These are phyloP conservation scores for Bostrychus sinensis DNA, from an alignment of 2,113 vertebrate species.

Conservation along the genomic window DNA sequence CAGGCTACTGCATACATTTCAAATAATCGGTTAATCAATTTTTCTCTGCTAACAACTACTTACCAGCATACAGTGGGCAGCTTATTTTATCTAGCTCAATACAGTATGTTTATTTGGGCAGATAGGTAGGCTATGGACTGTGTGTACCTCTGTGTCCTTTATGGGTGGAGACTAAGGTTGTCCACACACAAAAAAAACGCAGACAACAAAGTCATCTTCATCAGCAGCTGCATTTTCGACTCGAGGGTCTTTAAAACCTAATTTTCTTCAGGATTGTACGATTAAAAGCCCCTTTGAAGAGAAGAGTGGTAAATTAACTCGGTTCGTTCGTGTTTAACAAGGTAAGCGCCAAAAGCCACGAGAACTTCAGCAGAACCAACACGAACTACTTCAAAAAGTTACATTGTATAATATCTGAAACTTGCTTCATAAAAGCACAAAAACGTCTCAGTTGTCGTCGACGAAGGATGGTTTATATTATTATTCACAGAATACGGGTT, in stretches of 20 bases:
- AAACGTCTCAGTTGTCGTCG: neutral
- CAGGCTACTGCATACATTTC: too few species aligned
- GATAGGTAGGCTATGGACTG: conserved; percentile 8
- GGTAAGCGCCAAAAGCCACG: conserved; percentile 44
- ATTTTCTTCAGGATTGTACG: neutral
- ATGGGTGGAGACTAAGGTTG: conserved; percentile 66
- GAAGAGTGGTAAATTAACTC: neutral
- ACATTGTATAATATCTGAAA: neutral
- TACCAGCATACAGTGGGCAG: too few species aligned
- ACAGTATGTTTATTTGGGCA: neutral
- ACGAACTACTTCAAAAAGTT: conserved; percentile 5
- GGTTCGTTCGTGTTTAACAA: neutral
- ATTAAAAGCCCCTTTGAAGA: neutral
- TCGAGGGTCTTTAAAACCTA: neutral
- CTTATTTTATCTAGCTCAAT: too few species aligned
- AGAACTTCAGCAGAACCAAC: conserved; percentile 29
- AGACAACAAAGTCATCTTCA: conserved; percentile 21
- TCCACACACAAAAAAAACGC: conserved; percentile 42
- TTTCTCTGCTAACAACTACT: too few species aligned
- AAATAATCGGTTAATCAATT: too few species aligned
- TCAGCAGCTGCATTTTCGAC: conserved; percentile 17
- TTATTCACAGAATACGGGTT: neutral
- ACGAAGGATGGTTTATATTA: neutral
- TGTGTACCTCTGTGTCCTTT: conserved; percentile 32
- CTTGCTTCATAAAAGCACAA: neutral